Conservation (phyloP, 2,797 vertebrate species). For the Pseudochirops cupreus region DNA sequence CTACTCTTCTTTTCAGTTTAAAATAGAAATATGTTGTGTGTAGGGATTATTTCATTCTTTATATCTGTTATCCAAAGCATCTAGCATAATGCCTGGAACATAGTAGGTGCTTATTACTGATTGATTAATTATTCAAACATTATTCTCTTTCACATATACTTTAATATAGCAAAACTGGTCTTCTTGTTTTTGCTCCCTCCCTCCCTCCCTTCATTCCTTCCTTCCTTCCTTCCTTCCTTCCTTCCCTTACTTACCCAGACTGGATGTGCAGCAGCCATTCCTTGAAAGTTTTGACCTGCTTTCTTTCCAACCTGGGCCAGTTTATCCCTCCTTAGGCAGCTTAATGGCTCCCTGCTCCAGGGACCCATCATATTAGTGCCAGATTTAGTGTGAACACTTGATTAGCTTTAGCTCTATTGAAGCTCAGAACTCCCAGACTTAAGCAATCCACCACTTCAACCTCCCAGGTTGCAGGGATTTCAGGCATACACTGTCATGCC, state of each 20-base stretch:
- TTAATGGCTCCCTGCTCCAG: neutral
- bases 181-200: neutral
- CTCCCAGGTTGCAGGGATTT: neutral
- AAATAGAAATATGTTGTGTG: neutral
- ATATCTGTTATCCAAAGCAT: neutral
- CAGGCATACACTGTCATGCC: neutral
- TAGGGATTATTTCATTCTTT: neutral
- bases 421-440: neutral
- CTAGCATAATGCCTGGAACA: neutral
- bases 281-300: neutral
- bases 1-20: neutral
- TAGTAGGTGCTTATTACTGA: neutral
- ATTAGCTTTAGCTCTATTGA: neutral
- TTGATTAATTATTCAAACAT: neutral
- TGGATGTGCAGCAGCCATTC: neutral
- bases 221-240: too few species aligned
- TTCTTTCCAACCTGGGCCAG: neutral
- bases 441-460: neutral
- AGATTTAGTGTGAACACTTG: neutral
- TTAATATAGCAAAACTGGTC: neutral
- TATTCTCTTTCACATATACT: neutral
- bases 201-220: accelerated
- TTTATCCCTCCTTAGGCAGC: neutral
- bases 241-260: neutral
- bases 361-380: neutral